Base-by-base conservation (phyloP, 2,797 vertebrate genomes). In the Onychomys leucogaster region DNA sequence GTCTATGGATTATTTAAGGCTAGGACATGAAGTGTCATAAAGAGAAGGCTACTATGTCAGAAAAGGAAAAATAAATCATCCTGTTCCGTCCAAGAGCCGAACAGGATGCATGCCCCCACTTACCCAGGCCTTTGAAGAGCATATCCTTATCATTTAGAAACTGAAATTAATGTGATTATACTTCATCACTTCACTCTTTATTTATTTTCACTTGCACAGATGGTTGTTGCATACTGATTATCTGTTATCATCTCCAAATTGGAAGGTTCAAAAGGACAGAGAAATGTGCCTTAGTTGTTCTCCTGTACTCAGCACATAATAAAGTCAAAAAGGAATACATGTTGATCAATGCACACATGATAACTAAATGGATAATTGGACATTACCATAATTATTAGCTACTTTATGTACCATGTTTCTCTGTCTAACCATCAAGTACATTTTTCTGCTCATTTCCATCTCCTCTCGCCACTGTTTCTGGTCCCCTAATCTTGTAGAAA, bases 141-240 rank as follows among this genome's bases (percentile, higher is more conserved):
- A 76, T 21, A 76, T 43, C 29, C 4, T 16, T 32, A 57, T 2
- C 16, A 69, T 32, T 88, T 92, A 69, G 8, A 21, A 95, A 90
- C 29, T 69, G 12, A 21, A 93, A 93, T 92, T 25, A 80, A 78
- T 82, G 84, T 21, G n/a, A 7, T 43, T 52, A 57, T 80, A 32
- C 43, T 37, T 29, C 65, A 49, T 37, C 71, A 46, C 3, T n/a
- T 90, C 9, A 78, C 13, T 57, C 21, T 84, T 88, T 52, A 81
- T 61, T 94, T 90, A 37, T 93, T 94, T 94, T 89, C 46, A 63
- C 46, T 85, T 94, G 19, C 94, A 95, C 21, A 13, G 16, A 34
- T 86, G 34, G 11, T 73, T 76, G 41, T 25, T 71, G 0, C 55
- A 83, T 92, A 13, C 57, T 76, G 80, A 46, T 85, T 84, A 6